Conservation (phyloP, 37 sponge, comb jelly and placozoan genomes). For the Hormiphora californensis region DNA sequence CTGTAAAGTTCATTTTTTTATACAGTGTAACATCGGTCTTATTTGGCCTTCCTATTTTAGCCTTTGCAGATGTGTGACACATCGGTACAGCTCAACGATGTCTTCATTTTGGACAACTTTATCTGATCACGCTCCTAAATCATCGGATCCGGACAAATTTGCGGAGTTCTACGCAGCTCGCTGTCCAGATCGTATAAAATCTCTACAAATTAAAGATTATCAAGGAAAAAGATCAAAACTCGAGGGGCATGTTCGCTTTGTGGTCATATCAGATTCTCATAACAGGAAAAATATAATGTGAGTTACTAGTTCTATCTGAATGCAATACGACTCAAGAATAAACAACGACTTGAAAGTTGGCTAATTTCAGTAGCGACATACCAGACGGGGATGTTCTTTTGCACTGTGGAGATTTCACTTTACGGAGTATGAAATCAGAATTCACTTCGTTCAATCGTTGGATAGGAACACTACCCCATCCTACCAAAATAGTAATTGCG, state of each 20-base stretch:
- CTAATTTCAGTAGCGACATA: not conserved
- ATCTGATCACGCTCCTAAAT: too few relatives aligned
- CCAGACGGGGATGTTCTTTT: not conserved
- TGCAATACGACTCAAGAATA: not conserved
- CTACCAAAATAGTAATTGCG: conserved; percentile 1
- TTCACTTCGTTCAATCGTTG: not conserved
- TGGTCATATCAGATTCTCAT: conserved; percentile 1
- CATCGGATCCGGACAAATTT: too few relatives aligned
- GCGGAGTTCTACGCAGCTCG: too few relatives aligned
- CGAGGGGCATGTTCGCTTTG: not conserved
- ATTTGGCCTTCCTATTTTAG: too few relatives aligned
- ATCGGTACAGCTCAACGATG: too few relatives aligned
- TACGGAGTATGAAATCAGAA: not conserved
- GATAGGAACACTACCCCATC: conserved; percentile 14
- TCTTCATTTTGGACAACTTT: too few relatives aligned
- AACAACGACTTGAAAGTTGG: not conserved
- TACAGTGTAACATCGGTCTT: too few relatives aligned
- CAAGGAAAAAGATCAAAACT: not conserved
- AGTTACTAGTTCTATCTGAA: not conserved
- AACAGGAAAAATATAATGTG: not conserved
- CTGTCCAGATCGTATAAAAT: too few relatives aligned
- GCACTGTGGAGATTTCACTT: conserved; percentile 1
- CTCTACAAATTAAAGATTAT: not conserved
- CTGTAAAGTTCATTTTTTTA: too few relatives aligned
- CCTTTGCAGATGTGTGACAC: too few relatives aligned